Conservation (phyloP, 2,888 invertebrate species). For the Branchipolynoe longqiensis region DNA sequence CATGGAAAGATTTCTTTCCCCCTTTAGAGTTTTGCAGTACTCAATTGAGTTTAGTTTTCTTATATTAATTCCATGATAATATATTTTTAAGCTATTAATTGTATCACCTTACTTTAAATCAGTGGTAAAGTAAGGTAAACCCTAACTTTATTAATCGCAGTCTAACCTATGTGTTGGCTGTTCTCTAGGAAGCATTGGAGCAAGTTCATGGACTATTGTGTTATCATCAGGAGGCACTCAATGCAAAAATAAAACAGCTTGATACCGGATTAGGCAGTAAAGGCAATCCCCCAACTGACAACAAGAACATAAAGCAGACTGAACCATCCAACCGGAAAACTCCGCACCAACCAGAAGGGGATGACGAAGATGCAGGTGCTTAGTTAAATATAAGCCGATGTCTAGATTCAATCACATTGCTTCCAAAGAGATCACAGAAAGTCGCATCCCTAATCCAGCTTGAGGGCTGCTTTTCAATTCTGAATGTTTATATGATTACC, state of each 20-base stretch:
- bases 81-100: not conserved
- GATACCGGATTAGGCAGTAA: constrained; percentile 59
- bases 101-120: not conserved
- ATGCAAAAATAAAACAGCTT: constrained; percentile 73
- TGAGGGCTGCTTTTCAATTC: no score
- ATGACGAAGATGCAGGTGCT: not conserved
- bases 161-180: not conserved
- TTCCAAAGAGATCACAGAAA: not conserved
- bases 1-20: not conserved
- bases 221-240: constrained; percentile 70
- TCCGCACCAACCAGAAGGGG: not conserved
- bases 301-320: not conserved
- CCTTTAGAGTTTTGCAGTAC: not conserved
- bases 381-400: not conserved
- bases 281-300: not conserved
- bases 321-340: not conserved
- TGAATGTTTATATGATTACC: no score
- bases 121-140: not conserved
- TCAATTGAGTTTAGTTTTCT: not conserved
- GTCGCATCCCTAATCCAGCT: not conserved
- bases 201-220: constrained; percentile 66
- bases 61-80: not conserved
- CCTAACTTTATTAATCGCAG: not conserved
- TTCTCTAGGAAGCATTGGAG: constrained; percentile 66
- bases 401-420: not conserved